Conservation (phyloP, 2,113 vertebrate genomes). For the Antechinus stuartii region DNA sequence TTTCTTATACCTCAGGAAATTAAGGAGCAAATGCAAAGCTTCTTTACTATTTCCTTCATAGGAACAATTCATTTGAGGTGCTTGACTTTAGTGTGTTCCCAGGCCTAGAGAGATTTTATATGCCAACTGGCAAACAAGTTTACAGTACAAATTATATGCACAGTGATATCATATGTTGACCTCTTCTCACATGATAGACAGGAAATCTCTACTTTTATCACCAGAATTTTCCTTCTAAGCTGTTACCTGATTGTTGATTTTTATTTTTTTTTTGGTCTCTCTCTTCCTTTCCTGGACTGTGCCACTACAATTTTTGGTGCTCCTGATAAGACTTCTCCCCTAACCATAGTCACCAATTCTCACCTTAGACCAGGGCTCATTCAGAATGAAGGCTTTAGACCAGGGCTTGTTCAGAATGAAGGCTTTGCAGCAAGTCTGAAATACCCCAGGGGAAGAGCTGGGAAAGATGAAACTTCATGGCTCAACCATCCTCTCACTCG, state of each 20-base stretch:
- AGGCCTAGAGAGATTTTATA: neutral
- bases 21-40: neutral
- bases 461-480: neutral
- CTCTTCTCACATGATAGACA: neutral
- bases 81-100: neutral
- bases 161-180: neutral
- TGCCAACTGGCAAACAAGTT: neutral
- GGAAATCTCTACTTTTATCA: neutral
- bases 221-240: neutral
- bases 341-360: neutral
- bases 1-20: neutral
- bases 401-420: neutral
- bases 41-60: slow-evolving; percentile 41
- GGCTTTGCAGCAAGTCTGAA: neutral
- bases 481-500: neutral
- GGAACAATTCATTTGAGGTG: neutral
- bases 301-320: neutral
- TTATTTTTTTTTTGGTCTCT: neutral
- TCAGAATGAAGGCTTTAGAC: neutral
- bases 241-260: neutral
- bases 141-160: slow-evolving; percentile 7
- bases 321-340: neutral
- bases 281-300: neutral
- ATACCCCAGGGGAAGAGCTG: neutral
- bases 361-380: neutral